phyloP scores from a whole-genome alignment of 2,888 invertebrate species.

The Xestia c-nigrum region DNA sequence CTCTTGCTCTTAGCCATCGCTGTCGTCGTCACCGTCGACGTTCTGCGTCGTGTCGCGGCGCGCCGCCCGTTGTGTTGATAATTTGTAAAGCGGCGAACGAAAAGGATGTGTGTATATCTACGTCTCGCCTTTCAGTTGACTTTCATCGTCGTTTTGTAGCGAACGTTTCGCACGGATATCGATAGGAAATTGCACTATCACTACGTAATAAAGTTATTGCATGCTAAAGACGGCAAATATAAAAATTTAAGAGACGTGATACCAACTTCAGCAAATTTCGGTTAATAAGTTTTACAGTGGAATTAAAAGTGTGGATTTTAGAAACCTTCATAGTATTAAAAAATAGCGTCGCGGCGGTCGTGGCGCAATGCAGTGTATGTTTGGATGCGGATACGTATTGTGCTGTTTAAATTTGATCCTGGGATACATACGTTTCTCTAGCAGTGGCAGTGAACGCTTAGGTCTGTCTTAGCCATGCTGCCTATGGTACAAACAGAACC shows the following conservation, averaged over 20 bases:
- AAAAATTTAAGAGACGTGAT: slow-evolving; percentile 69
- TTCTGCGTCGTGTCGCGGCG: slow-evolving; percentile 71
- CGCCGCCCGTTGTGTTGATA: slow-evolving; percentile 82
- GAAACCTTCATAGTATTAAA: slow-evolving; percentile 73
- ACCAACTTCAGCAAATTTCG: slow-evolving; percentile 58
- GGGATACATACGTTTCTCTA: slow-evolving; percentile 78
- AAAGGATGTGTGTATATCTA: slow-evolving; percentile 90
- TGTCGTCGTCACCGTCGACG: slow-evolving; percentile 72
- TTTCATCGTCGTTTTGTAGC: slow-evolving; percentile 90
- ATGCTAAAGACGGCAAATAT: slow-evolving; percentile 76
- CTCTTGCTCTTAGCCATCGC: slow-evolving; percentile 71
- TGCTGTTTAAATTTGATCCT: slow-evolving; percentile 82
- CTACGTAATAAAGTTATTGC: slow-evolving; percentile 87
- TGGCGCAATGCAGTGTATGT: slow-evolving; percentile 91
- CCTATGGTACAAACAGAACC: slow-evolving; percentile 88
- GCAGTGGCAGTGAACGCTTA: slow-evolving; percentile 79
- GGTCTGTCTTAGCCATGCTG: slow-evolving; percentile 85
- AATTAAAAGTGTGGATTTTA: slow-evolving; percentile 71
- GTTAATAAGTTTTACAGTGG: slow-evolving; percentile 61
- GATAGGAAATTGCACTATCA: slow-evolving; percentile 88
- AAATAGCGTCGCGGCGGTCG: slow-evolving; percentile 85
- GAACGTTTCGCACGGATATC: slow-evolving; percentile 90
- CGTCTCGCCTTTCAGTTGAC: slow-evolving; percentile 91
- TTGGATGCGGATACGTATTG: slow-evolving; percentile 85
- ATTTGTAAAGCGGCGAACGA: slow-evolving; percentile 88